These are phyloP conservation scores for Phalacrocorax brasilianus DNA, from an alignment of 2,113 vertebrate species.

Conservation along the genomic window DNA sequence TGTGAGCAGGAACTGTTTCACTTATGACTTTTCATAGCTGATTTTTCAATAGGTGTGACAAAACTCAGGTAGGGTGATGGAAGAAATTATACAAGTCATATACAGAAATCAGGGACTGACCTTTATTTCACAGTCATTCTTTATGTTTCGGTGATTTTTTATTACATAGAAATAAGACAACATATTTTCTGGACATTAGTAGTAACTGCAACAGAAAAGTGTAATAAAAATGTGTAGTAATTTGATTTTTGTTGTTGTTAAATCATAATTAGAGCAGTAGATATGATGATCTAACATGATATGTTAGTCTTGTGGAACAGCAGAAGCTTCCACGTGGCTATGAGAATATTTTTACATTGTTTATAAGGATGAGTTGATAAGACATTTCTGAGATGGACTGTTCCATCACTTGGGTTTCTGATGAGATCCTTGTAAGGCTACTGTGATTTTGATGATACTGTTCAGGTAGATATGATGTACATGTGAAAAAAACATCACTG, in stretches of 20 bases:
- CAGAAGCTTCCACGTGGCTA: not conserved
- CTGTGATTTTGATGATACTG: not conserved
- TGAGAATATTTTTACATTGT: not conserved
- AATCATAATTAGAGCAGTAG: not conserved
- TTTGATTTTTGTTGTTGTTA: not conserved
- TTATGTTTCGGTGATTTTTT: not conserved
- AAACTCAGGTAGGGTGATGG: not conserved
- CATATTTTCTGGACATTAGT: not conserved
- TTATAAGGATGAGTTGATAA: not conserved
- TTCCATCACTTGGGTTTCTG: not conserved
- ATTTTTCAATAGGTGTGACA: not conserved
- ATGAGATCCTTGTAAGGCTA: not conserved
- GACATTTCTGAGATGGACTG: not conserved
- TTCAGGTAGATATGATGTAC: not conserved
- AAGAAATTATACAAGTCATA: not conserved
- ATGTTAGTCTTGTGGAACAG: not conserved
- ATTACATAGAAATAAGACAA: not conserved
- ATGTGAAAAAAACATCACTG: not conserved
- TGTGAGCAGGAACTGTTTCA: not conserved
- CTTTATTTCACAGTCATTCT: not conserved
- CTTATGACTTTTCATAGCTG: not conserved
- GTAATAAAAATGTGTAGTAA: not conserved
- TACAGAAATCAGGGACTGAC: not conserved
- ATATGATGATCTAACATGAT: not conserved
- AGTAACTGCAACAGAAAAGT: not conserved